Evolutionary conservation across 2,888 invertebrate genomes (phyloP).

Genomic region (Pachydiplax longipennis): DNA sequence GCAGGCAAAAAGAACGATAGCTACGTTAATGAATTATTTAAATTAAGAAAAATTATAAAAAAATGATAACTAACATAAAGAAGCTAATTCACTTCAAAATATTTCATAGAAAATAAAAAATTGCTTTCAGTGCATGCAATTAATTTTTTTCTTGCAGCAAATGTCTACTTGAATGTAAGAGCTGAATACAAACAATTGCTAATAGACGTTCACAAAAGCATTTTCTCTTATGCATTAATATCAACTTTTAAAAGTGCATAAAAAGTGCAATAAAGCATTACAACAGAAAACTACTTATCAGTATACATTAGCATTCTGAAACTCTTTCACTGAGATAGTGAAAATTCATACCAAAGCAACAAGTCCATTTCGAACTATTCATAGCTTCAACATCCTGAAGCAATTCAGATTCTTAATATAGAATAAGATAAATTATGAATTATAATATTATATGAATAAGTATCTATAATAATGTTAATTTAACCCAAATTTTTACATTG

Average conservation of each 20-base stretch:
- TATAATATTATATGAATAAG: too few relatives aligned
- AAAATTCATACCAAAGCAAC: neutral
- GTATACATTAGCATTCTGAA: neutral
- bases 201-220: neutral
- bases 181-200: neutral
- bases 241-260: neutral
- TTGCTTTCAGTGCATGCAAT: neutral
- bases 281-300: neutral
- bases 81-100: neutral
- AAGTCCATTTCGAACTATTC: too few relatives aligned
- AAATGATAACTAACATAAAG: neutral
- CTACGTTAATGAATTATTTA: neutral
- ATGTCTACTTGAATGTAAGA: neutral
- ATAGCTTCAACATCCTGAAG: neutral
- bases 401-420: neutral
- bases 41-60: neutral
- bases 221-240: neutral
- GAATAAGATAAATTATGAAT: too few relatives aligned
- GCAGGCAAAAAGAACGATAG: constrained; percentile 17
- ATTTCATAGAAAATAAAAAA: neutral
- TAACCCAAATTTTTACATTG: too few relatives aligned
- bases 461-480: too few relatives aligned
- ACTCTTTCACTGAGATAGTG: neutral
- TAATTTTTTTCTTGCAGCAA: neutral
- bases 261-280: neutral